Evolutionary conservation across 2,113 vertebrate species (phyloP), one percentile per base, ranked within the genome.

Genomic region (Cepphus grylle): DNA sequence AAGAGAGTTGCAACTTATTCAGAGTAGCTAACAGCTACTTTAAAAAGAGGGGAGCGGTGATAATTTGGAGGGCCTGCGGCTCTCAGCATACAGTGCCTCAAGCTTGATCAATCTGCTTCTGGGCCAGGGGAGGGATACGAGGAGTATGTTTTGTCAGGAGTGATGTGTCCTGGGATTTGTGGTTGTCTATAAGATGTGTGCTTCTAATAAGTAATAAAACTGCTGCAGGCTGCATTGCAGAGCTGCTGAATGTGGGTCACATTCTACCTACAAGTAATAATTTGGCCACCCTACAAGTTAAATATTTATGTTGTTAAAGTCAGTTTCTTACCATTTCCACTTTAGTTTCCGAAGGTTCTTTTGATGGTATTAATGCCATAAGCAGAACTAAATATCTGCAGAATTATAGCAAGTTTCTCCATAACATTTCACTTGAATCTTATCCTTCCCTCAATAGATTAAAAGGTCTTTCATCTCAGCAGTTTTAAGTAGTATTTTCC

Each of bases 391-490:
- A 97, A 78, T 90, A 83, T 91, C 92, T 95, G 80, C 86, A 90
- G 92, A 94, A 90, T 93, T 94, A 92, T 83, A 78, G 72, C 26
- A 86, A 96, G 62, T 86, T 94, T 86, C 47, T 81, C 86, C 74
- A 49, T 81, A 93, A 78, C 12, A 59, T 85, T 97, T 95, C 87
- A 84, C 92, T 96, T 88, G 93, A 93, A 94, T 96, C 83, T 91
- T 91, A 91, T 83, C 81, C 91, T 78, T 90, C 74, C 79, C 38
- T 94, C 58, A 81, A 43, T 62, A 97, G 95, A 96, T 96, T 96
- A 97, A 92, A 95, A 97, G 86, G 91, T 92, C 82, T 97, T 95
- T 96, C 94, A 97, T 97, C 90, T 91, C 90, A 70, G 86, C 77
- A 93, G 80, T 93, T 95, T 90, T 96, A 97, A 94, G 93, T 38